Evolutionary conservation across 2,797 vertebrate genomes (phyloP).

Genomic region (Nasua narica): DNA sequence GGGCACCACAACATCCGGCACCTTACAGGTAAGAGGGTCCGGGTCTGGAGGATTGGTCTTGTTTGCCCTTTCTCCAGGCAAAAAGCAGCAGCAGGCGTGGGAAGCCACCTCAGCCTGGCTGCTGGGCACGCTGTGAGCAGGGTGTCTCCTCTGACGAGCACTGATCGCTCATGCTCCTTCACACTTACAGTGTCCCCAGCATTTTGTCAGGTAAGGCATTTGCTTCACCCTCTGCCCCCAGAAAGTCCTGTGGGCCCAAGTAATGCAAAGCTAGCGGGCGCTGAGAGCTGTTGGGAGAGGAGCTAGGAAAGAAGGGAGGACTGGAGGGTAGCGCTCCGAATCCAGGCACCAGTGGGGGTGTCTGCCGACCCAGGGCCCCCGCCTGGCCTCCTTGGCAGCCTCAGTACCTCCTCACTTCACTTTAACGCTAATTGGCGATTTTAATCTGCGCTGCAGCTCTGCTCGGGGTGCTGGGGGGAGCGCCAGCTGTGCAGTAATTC

Average conservation of each 20-base stretch:
- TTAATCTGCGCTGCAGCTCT: slow-evolving; percentile 82
- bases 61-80: background rate
- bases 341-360: slow-evolving; percentile 3
- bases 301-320: background rate
- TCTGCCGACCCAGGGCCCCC: slow-evolving; percentile 39
- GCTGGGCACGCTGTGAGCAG: background rate
- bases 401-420: slow-evolving; percentile 72
- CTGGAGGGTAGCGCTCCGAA: slow-evolving; percentile 24
- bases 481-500: slow-evolving; percentile 83
- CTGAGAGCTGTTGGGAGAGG: background rate
- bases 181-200: background rate
- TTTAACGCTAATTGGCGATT: slow-evolving; percentile 83
- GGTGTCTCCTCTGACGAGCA: background rate
- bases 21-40: background rate
- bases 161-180: background rate
- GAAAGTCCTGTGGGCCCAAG: background rate
- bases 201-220: slow-evolving; percentile 6
- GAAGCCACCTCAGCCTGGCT: background rate
- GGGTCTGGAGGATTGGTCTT: background rate
- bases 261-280: background rate
- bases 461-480: slow-evolving; percentile 79
- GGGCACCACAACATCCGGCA: background rate
- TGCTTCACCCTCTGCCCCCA: background rate
- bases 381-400: slow-evolving; percentile 73
- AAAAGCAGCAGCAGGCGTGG: background rate